Evolutionary conservation across 2,797 vertebrate species (phyloP), one percentile per base, ranked within the genome.

Genomic region (Mastacembelus armatus): DNA sequence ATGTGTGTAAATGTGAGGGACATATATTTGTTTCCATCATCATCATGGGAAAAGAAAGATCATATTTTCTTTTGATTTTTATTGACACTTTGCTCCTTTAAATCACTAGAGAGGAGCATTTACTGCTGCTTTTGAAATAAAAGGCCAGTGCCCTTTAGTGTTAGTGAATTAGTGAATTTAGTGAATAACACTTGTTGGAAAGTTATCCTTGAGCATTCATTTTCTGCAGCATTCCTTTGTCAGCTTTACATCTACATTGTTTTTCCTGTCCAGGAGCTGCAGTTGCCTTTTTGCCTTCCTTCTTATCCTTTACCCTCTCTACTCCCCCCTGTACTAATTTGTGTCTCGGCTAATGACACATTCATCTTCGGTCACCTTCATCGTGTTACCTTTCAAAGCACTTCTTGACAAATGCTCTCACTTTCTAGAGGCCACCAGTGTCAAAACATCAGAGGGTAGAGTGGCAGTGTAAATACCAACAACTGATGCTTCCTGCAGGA

Each of bases 311-410:
- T 36, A 15, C 48, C 57, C 49, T 64, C 44, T 78, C 27, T 26
- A 9, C 48, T 57, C 62, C 51, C 52, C 21, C n/a, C 45, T 27
- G 22, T 16, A 70, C 78, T 79, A 81, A 87, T 88, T 74, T 79
- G 52, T 54, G 49, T 40, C 67, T 56, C 7, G 15, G 45, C 71
- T 88, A 91, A 91, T 88, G 86, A 86, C 79, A 77, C 77, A 82
- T 85, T 91, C 63, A 61, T 88, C 81, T 77, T 81, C 71, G 62
- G 90, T 94, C 91, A 92, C 91, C 89, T 92, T 88, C 84, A 85
- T 66, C 55, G 16, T 40, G 5, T 2, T 39, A 47, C 57, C 74
- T 78, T 70, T 79, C 71, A 55, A 60, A 75, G 65, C 77, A 32
- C 33, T 62, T 79, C 54, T 74, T 83, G 84, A 87, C 77, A 85